Base-by-base conservation (phyloP, 2,797 vertebrate genomes). In the Falco rusticolus region DNA sequence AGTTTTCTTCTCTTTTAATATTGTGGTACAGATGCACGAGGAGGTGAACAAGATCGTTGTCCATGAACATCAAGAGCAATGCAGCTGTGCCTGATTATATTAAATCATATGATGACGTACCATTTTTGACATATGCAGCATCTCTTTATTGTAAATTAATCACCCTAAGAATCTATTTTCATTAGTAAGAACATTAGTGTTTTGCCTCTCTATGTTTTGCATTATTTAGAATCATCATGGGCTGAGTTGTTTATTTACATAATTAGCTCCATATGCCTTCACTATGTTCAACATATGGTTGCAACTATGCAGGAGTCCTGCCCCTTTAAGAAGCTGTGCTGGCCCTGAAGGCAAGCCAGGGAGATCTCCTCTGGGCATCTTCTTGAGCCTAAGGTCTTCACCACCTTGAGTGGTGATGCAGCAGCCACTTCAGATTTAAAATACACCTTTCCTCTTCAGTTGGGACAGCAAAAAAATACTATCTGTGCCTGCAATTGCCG, bases 121-220 rank as follows among this genome's bases (percentile, higher is more conserved):
- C 59, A 63, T 93, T 96, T 94, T 93, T 93, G 56, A 88, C 93
- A 95, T 94, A 87, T 47, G 63, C 89, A 84, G 77, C 61, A 90
- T 90, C 85, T 93, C 92, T 96, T 95, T 90, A 95, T 96, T 84
- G 90, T 89, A 69, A 95, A 95, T 90, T 47, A 96, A 93, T 68
- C 72, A 84, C 60, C 41, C 85, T 65, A 87, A 82, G 94, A 97
- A 94, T 93, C 72, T 84, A 94, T 96, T 96, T 96, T 93, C 87
- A 94, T 97, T 96, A 87, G 90, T 78, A 94, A 65, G 84, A 96
- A 70, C 93, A 39, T 93, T 96, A 86, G 41, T 70, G 61, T 92
- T 95, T 89, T 91, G 94, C 89, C 91, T 95, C 79, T 96, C 90
- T 85, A 77, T 97, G 95, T 93, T 97, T 95, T 96, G 89, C 82